A percentile compares a stretch with the other conserved stretches of the same genome.
These are phyloP conservation scores for Drusus annulatus DNA, from an alignment of 1,140 invertebrate genomes.

Conservation along the genomic window DNA sequence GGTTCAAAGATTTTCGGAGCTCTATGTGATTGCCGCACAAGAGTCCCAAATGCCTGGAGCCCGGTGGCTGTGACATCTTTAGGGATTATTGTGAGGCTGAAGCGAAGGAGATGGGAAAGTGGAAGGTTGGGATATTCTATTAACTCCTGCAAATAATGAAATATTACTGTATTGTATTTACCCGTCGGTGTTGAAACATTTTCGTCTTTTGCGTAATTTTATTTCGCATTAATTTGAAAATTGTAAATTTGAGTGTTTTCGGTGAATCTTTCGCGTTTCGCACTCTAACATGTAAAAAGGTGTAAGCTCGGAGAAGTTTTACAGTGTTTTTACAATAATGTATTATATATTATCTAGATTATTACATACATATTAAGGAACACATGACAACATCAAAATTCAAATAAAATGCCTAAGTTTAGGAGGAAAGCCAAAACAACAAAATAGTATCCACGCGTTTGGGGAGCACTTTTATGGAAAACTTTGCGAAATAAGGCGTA, in stretches of 20 bases:
- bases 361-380: slow-evolving; percentile 1
- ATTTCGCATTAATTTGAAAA: neutral
- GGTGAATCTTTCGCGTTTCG: neutral
- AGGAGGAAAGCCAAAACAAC: neutral
- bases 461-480: too few relatives aligned
- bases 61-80: too few relatives aligned
- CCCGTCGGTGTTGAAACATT: neutral
- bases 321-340: neutral
- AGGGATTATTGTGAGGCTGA: too few relatives aligned
- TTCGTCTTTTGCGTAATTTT: neutral
- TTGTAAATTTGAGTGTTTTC: neutral
- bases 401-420: neutral
- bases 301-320: neutral
- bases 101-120: too few relatives aligned
- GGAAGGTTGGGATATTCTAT: too few relatives aligned
- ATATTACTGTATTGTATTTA: too few relatives aligned
- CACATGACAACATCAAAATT: slow-evolving; percentile 25
- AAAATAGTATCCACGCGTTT: too few relatives aligned
- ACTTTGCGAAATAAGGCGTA: too few relatives aligned
- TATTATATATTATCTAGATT: neutral
- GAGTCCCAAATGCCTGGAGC: too few relatives aligned
- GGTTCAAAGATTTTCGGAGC: too few relatives aligned
- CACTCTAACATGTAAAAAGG: neutral
- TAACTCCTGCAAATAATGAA: too few relatives aligned
- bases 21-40: too few relatives aligned